Evolutionary conservation across 2,888 invertebrate species (phyloP).

Genomic region (Tillus elongatus): DNA sequence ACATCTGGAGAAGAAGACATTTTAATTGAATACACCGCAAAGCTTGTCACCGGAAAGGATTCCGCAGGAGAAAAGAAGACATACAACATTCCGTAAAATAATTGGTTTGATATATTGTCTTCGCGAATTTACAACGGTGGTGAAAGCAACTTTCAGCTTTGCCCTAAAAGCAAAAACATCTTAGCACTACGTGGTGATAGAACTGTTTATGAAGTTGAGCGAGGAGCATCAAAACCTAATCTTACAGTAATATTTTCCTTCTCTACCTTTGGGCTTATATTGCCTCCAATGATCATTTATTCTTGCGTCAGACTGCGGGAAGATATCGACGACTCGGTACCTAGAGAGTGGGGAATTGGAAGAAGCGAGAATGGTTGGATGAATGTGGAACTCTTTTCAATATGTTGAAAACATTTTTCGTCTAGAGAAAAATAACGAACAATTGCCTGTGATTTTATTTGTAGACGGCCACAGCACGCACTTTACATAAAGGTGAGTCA

Average conservation of each 20-base stretch:
- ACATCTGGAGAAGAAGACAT: too few relatives aligned
- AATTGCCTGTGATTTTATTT: too few relatives aligned
- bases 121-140: constrained; percentile 6
- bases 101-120: constrained; percentile 3
- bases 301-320: constrained; percentile 14
- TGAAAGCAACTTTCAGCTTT: constrained; percentile 6
- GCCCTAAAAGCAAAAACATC: constrained; percentile 13
- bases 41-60: too few relatives aligned
- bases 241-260: constrained; percentile 18
- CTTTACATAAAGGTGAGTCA: too few relatives aligned
- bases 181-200: constrained; percentile 16
- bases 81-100: too few relatives aligned
- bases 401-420: too few relatives aligned
- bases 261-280: constrained; percentile 11
- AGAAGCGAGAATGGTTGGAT: constrained; percentile 19
- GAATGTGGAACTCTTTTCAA: too few relatives aligned
- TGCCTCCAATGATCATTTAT: constrained; percentile 12
- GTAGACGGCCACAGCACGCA: too few relatives aligned
- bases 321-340: constrained; percentile 10
- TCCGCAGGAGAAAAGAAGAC: too few relatives aligned
- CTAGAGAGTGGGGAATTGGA: constrained; percentile 14
- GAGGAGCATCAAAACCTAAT: constrained; percentile 11
- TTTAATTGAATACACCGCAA: too few relatives aligned
- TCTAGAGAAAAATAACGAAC: too few relatives aligned
- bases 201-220: constrained; percentile 15